Base-by-base conservation (phyloP, 2,888 invertebrate genomes). In the Tryphoninae sp. region DNA sequence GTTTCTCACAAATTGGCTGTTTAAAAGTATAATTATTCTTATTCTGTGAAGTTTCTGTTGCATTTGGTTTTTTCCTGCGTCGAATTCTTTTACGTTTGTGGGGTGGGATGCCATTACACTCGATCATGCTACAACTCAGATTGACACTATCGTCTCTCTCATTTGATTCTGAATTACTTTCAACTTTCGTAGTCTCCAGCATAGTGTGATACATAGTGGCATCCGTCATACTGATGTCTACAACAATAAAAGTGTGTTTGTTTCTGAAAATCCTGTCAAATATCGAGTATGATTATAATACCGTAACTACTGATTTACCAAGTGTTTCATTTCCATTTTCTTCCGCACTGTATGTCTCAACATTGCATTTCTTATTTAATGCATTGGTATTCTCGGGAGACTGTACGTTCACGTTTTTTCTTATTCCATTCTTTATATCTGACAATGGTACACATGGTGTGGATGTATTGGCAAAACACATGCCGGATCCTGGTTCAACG, bases 71-170 rank as follows among this genome's bases (percentile, higher is more conserved):
- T 80, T 83, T 86, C 80, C 85, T 82, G 45, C 81, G 77, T 42
- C 81, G 79, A 51, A 74, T 72, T 76, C 83, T 67, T 55, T 84
- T 83, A 23, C 85, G 83, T 45, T 83, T 85, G 9, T 74, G 80
- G 1, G 22, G 6, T 2, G 72, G 61, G 11, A 26, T 16, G 2
- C 22, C 26, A 16, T 65, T 16, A 4, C 51, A n/a, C 4, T 80
- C 69, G 13, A 64, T 16, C 19, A 22, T 33, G 58, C 61, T 64
- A 19, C 19, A 8, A n/a, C 61, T 77, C 42, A 68, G 42, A 11
- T 33, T 67, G 8, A 19, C 2, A 23, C 55, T 62, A 13, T 53
- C 68, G 8, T 51, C 53, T 2, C 45, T 75, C 13, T 3, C 22
- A 53, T 73, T 78, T 9, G 74, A 65, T 7, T 82, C 19, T 1